Evolutionary conservation across 2,888 invertebrate genomes (phyloP).

Genomic region (Rambutsinella grinnellia): DNA sequence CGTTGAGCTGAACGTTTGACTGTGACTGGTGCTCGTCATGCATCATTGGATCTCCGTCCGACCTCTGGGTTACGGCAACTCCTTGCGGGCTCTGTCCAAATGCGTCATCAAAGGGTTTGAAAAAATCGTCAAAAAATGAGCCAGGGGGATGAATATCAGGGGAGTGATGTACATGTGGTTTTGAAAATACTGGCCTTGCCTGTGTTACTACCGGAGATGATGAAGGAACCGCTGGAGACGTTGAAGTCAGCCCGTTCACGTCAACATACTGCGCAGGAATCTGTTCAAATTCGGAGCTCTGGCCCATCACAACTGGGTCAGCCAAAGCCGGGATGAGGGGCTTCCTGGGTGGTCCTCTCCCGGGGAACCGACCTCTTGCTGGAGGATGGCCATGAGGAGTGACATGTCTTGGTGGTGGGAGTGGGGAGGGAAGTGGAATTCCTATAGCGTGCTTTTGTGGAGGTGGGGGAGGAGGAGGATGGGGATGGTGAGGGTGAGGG

Average conservation of each 20-base stretch:
- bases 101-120: constrained; percentile 62
- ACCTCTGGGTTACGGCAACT: not conserved
- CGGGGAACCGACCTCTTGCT: constrained; percentile 29
- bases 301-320: constrained; percentile 12
- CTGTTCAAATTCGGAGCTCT: constrained; percentile 59
- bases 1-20: constrained; percentile 35
- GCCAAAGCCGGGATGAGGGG: not conserved
- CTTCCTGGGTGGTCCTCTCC: constrained; percentile 12
- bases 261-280: constrained; percentile 64
- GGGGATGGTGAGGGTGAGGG: constrained; percentile 11
- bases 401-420: not conserved
- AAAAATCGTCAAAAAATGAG: constrained; percentile 64
- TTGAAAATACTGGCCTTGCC: constrained; percentile 10
- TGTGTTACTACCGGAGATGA: not conserved
- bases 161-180: constrained; percentile 57
- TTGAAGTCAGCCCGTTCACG: constrained; percentile 23
- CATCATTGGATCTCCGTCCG: constrained; percentile 1
- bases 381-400: constrained; percentile 1
- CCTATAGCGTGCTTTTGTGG: not conserved
- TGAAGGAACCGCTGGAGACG: constrained; percentile 3
- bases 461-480: constrained; percentile 18
- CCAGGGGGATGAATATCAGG: constrained; percentile 63
- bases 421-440: not conserved
- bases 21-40: constrained; percentile 44
- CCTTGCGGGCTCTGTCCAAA: constrained; percentile 33